phyloP scores from a whole-genome alignment of 2,113 vertebrate species.

The Elaphurus davidianus region DNA sequence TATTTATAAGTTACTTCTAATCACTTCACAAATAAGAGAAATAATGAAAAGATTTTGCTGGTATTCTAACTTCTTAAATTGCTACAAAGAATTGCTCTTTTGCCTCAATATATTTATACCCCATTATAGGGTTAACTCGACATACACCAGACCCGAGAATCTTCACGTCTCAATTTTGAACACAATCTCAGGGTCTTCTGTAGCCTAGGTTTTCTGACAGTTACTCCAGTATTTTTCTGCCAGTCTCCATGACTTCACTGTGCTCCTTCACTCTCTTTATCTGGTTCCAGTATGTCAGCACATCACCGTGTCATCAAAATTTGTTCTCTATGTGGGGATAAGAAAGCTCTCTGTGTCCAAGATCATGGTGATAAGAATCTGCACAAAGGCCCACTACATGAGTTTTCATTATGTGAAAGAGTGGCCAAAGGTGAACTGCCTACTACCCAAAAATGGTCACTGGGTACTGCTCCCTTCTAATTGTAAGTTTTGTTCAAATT shows the following conservation, averaged over 20 bases:
- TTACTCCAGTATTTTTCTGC: background rate
- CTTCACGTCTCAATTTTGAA: background rate
- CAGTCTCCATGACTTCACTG: background rate
- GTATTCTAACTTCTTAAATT: conserved; percentile 79
- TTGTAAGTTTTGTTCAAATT: background rate
- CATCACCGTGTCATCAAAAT: background rate
- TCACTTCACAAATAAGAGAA: conserved; percentile 80
- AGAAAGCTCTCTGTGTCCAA: background rate
- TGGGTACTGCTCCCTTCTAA: background rate
- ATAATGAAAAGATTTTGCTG: conserved; percentile 80
- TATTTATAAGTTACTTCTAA: conserved; percentile 83
- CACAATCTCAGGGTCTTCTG: background rate
- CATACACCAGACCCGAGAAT: background rate
- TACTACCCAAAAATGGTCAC: background rate
- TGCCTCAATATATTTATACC: background rate
- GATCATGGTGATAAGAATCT: background rate
- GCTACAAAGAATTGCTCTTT: background rate
- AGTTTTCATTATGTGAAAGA: background rate
- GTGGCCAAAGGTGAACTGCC: background rate
- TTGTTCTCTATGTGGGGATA: background rate
- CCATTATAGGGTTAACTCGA: background rate
- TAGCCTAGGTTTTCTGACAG: background rate
- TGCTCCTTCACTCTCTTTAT: background rate
- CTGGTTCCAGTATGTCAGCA: background rate
- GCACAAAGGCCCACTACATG: background rate